Evolutionary conservation across 2,888 invertebrate species (phyloP), one percentile per base, ranked within the genome.

Genomic region (Neoaliturus tenellus): DNA sequence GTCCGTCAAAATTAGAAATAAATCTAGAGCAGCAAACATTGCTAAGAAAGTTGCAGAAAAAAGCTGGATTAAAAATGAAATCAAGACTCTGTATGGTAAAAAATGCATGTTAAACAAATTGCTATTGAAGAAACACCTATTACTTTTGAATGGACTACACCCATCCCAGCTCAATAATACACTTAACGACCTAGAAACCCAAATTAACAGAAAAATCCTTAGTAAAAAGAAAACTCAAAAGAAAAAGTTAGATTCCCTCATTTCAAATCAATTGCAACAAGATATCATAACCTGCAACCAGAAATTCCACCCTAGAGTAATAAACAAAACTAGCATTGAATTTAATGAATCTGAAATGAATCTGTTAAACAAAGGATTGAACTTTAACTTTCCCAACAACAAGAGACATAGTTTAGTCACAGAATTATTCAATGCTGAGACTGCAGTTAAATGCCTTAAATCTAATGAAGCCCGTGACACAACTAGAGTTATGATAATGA

Each of bases 101-200:
- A 71, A 71, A 35, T 20, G 35, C 41, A 71, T 71, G 41, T 5
- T 71, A 20, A 71, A 71, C 20, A 71, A 71, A 20, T 14, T 71
- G 10, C 14, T 71, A 20, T 23, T 71, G 4, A 71, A 71, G 20
- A 71, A 17, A 25, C 71, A 71, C 41, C n/a, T 71, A 3, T 20
- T 41, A 71, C 41, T 71, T 25, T 20, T 71, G 5, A 35, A 71
- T 71, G n/a, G 17, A 3, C n/a, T 71, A 71, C 71, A 71, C 41
- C 71, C 71, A 20, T 20, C 20, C 2, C 17, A 20, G 5, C 33
- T 33, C 2, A 1, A 17, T 20, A 20, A 71, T 28, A 23, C 8
- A 39, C 6, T 41, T 12, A 41, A n/a, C 41, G 3, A 20, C 8
- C 3, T 71, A n/a, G 71, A 41, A n/a, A 14, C 3, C 1, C 71